Conservation (phyloP, 2,888 invertebrate genomes). For the Pyrochroa serraticornis region DNA sequence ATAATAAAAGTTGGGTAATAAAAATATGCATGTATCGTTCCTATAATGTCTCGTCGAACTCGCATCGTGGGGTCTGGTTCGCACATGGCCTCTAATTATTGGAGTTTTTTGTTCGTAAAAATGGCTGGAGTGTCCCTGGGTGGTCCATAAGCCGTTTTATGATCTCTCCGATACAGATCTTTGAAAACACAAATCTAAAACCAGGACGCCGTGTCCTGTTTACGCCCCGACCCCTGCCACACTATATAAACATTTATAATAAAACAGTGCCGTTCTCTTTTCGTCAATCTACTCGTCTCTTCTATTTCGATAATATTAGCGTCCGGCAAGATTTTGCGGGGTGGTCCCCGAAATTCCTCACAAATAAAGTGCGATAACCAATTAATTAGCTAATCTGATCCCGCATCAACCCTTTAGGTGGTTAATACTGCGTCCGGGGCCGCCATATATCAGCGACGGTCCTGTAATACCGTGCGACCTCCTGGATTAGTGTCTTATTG, state of each 20-base stretch:
- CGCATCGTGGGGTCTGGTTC: constrained; percentile 27
- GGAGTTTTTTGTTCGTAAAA: constrained; percentile 38
- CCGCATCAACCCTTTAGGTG: constrained; percentile 49
- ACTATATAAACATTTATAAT: constrained; percentile 24
- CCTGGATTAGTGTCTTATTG: constrained; percentile 57
- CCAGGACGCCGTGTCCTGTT: constrained; percentile 29
- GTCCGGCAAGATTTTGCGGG: not conserved
- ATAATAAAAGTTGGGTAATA: too few species aligned
- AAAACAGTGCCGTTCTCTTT: too few species aligned
- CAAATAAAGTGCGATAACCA: constrained; percentile 48
- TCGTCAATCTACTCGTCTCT: too few species aligned
- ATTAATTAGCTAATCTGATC: constrained; percentile 57
- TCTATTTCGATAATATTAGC: too few species aligned
- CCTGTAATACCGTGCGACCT: constrained; percentile 46
- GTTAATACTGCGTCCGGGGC: constrained; percentile 40
- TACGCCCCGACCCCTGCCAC: constrained; percentile 16
- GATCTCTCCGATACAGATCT: constrained; percentile 32
- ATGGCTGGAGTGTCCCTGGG: constrained; percentile 28
- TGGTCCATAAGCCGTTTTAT: constrained; percentile 31
- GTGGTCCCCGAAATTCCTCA: not conserved
- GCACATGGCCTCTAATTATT: constrained; percentile 49
- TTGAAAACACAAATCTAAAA: constrained; percentile 28
- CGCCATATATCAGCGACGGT: constrained; percentile 42
- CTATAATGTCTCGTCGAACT: too few species aligned
- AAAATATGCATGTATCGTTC: too few species aligned